Percentiles rank a stretch among this genome's conserved stretches.
Conservation (phyloP, 2,888 invertebrate genomes). For the Sphinx pinastri region DNA sequence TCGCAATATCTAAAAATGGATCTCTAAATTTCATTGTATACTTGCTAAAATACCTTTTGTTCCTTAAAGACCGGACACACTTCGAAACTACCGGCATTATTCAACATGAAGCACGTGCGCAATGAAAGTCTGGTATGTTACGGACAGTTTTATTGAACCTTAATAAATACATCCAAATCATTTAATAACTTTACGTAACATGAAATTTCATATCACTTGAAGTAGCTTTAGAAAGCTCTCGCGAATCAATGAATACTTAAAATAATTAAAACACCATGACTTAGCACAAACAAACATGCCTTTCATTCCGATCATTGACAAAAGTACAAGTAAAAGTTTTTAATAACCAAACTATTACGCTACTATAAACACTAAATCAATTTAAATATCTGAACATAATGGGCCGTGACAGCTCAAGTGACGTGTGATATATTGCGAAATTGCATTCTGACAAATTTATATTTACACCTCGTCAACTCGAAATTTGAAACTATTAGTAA, state of each 20-base stretch:
- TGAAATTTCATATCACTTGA: conserved; percentile 38
- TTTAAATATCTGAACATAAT: conserved; percentile 38
- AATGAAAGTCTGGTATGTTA: neutral
- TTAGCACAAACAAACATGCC: conserved; percentile 44
- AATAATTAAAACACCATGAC: conserved; percentile 59
- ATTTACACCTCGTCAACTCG: conserved; percentile 18
- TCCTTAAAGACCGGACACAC: neutral
- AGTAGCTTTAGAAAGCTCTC: conserved; percentile 55
- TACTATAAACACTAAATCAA: conserved; percentile 43
- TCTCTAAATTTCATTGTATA: neutral
- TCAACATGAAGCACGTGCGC: neutral
- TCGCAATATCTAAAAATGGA: too few species aligned
- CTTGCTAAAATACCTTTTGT: neutral
- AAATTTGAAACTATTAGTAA: conserved; percentile 1
- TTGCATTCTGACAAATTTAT: conserved; percentile 36
- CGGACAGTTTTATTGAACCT: conserved; percentile 4
- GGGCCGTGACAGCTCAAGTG: conserved; percentile 43
- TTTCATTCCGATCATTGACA: conserved; percentile 44
- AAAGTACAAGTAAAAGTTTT: conserved; percentile 37
- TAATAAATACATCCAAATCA: conserved; percentile 13
- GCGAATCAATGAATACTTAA: conserved; percentile 57
- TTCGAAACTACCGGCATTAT: neutral
- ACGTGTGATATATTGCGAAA: conserved; percentile 34
- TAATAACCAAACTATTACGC: conserved; percentile 36
- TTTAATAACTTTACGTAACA: conserved; percentile 27